phyloP scores from a whole-genome alignment of 2,888 invertebrate species.

The Beris morrisii region DNA sequence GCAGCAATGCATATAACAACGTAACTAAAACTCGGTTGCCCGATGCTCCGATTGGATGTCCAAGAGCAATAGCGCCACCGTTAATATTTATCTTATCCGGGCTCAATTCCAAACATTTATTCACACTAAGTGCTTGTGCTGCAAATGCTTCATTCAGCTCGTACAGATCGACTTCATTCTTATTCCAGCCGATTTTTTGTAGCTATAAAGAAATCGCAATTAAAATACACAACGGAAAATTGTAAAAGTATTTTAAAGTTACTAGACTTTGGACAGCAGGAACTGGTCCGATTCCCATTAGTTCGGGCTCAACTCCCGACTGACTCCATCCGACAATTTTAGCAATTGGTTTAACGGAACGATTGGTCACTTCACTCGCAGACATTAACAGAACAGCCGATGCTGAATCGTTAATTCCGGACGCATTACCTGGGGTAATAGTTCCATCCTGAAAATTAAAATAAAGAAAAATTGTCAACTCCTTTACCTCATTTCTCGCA shows the following conservation, averaged over 20 bases:
- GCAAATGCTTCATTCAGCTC: constrained; percentile 90
- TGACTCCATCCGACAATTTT: constrained; percentile 76
- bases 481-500: too few species aligned
- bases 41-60: constrained; percentile 83
- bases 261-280: constrained; percentile 70
- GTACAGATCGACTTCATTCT: constrained; percentile 76
- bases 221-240: constrained; percentile 23
- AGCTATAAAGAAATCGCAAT: constrained; percentile 12
- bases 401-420: constrained; percentile 87
- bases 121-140: constrained; percentile 69
- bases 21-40: constrained; percentile 68
- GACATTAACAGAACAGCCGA: constrained; percentile 79
- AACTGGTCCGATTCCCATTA: constrained; percentile 81
- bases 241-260: constrained; percentile 46
- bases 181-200: constrained; percentile 63
- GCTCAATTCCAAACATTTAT: constrained; percentile 67
- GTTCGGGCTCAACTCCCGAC: constrained; percentile 74
- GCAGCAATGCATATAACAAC: constrained; percentile 67
- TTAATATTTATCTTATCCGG: constrained; percentile 70
- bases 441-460: constrained; percentile 59
- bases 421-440: constrained; percentile 78
- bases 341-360: constrained; percentile 68
- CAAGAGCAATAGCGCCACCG: constrained; percentile 82
- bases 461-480: too few species aligned
- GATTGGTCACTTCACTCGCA: constrained; percentile 59